These are phyloP conservation scores for Pyrrhosoma nymphula DNA, from an alignment of 2,888 invertebrate species.

Conservation along the genomic window DNA sequence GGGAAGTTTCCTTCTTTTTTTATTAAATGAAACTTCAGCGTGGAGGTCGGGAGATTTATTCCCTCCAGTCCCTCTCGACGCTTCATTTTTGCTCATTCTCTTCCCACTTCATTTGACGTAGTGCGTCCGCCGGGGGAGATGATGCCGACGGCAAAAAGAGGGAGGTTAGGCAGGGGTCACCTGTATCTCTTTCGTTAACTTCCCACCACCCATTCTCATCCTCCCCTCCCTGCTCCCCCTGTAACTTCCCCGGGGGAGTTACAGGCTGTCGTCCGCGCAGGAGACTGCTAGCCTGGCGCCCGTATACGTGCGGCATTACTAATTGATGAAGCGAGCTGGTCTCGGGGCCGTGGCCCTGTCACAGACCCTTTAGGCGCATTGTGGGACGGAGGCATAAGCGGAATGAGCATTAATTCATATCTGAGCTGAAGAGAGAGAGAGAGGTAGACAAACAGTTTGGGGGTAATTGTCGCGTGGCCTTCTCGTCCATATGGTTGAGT, in stretches of 20 bases:
- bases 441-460: not conserved
- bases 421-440: not conserved
- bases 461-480: not conserved
- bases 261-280: not conserved
- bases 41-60: not conserved
- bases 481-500: not conserved
- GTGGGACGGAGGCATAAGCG: not conserved
- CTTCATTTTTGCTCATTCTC: not conserved
- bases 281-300: not conserved
- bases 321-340: not conserved
- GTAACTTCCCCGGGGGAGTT: not conserved
- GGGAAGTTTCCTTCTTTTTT: not conserved
- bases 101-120: not conserved
- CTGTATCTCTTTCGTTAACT: not conserved
- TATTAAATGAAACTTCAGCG: conserved; percentile 1
- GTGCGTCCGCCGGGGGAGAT: not conserved
- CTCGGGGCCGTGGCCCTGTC: not conserved
- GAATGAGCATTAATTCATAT: conserved; percentile 34
- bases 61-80: not conserved
- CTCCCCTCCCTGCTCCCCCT: not conserved
- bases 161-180: not conserved
- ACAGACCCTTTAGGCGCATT: not conserved
- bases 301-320: not conserved
- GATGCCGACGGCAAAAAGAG: not conserved
- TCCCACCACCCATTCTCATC: not conserved